These are phyloP conservation scores for Podarcis raffonei DNA, from an alignment of 2,113 vertebrate genomes.

Conservation along the genomic window DNA sequence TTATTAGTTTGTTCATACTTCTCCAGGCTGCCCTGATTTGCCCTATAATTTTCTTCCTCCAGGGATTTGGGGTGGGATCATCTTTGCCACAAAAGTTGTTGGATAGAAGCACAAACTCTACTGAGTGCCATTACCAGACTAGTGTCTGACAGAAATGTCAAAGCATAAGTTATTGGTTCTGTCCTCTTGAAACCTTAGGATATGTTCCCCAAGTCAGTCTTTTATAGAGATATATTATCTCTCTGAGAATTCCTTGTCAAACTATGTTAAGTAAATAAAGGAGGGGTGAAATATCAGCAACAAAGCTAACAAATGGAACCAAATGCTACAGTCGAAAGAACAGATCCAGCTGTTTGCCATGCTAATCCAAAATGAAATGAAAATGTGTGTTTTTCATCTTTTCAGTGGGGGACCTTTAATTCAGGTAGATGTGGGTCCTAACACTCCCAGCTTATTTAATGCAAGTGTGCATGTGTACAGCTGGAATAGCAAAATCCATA, in stretches of 20 bases:
- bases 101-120: constrained; percentile 30
- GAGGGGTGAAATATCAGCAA: constrained; percentile 77
- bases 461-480: constrained; percentile 9
- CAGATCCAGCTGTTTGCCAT: constrained; percentile 75
- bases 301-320: constrained; percentile 76
- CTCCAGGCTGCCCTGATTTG: constrained; percentile 37
- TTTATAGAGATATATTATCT: constrained; percentile 77
- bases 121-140: constrained; percentile 35
- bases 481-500: constrained; percentile 14
- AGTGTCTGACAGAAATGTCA: constrained; percentile 65
- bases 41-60: not conserved
- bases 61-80: not conserved
- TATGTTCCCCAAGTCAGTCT: constrained; percentile 68
- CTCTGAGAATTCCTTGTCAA: constrained; percentile 79
- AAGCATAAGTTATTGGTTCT: constrained; percentile 64
- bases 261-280: constrained; percentile 80
- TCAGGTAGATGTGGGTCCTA: constrained; percentile 67
- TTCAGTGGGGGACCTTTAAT: constrained; percentile 73
- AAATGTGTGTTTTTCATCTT: constrained; percentile 80
- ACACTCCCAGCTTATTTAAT: constrained; percentile 36
- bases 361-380: constrained; percentile 78
- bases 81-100: constrained; percentile 41
- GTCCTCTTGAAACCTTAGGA: constrained; percentile 68
- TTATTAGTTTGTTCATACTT: constrained; percentile 40
- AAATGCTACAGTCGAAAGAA: constrained; percentile 71